A percentile compares a stretch with the other conserved stretches of the same genome.
Conservation (phyloP, 23 tunicate genomes). For the Pegea sp. region DNA sequence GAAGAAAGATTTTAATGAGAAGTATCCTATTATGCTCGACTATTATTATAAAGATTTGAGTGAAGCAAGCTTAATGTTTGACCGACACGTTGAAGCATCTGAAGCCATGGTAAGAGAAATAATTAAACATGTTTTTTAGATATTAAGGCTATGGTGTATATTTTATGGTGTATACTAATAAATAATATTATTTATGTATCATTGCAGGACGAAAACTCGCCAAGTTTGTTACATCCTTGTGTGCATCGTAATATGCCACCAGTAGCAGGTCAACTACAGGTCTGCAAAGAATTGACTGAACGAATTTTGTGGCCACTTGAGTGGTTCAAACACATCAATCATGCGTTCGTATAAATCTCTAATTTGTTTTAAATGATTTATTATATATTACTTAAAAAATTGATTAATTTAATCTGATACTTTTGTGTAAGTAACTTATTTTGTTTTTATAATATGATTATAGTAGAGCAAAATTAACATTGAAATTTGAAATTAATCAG, state of each 20-base stretch:
- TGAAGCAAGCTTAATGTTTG: conserved; percentile 41
- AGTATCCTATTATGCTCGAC: conserved; percentile 42
- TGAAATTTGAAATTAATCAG: neutral
- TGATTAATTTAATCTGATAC: too few species aligned
- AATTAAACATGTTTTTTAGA: neutral
- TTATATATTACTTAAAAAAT: too few species aligned
- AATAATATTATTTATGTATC: neutral
- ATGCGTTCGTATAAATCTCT: conserved; percentile 30
- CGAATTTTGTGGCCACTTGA: conserved; percentile 83
- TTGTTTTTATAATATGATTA: too few species aligned
- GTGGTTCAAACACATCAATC: conserved; percentile 34
- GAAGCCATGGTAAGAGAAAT: conserved; percentile 19
- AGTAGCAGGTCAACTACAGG: conserved; percentile 78
- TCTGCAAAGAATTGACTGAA: conserved; percentile 53
- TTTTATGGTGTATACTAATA: neutral
- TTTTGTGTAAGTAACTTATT: too few species aligned
- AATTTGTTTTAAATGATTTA: neutral
- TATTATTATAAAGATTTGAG: conserved; percentile 39
- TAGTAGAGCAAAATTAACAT: too few species aligned
- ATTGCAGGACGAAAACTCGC: conserved; percentile 3
- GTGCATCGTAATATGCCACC: conserved; percentile 85
- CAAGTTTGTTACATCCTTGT: conserved; percentile 28
- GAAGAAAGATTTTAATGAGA: conserved; percentile 64
- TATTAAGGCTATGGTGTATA: neutral
- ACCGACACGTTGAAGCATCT: conserved; percentile 28